Evolutionary conservation across 2,797 vertebrate genomes (phyloP).

Genomic region (Limosa lapponica): DNA sequence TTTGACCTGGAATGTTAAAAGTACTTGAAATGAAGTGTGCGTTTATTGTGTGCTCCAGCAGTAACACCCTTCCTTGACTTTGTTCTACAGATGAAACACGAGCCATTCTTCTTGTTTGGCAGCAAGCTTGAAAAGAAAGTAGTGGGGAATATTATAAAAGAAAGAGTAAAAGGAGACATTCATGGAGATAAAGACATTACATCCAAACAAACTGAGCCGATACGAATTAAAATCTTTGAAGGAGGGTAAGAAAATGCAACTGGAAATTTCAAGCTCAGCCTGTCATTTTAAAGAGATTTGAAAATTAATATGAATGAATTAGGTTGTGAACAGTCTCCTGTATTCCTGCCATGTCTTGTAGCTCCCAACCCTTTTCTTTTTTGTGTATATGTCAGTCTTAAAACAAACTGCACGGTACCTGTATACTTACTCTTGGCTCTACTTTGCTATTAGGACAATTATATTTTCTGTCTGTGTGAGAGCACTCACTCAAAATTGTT

Average conservation of each 20-base stretch:
- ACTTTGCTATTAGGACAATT: slow-evolving; percentile 12
- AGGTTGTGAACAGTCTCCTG: slow-evolving; percentile 18
- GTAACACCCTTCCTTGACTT: slow-evolving; percentile 70
- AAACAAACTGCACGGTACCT: not conserved
- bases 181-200: slow-evolving; percentile 92
- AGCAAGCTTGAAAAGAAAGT: slow-evolving; percentile 92
- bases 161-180: slow-evolving; percentile 92
- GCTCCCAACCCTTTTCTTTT: not conserved
- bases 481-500: not conserved
- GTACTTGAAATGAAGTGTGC: slow-evolving; percentile 52
- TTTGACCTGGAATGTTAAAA: slow-evolving; percentile 51
- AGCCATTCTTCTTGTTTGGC: slow-evolving; percentile 89
- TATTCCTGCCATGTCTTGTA: not conserved
- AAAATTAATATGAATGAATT: slow-evolving; percentile 10
- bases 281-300: slow-evolving; percentile 29
- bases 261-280: slow-evolving; percentile 42
- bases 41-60: slow-evolving; percentile 48
- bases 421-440: not conserved
- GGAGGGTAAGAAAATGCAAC: slow-evolving; percentile 90
- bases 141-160: slow-evolving; percentile 89
- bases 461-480: not conserved
- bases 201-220: slow-evolving; percentile 89
- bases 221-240: slow-evolving; percentile 99
- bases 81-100: slow-evolving; percentile 90
- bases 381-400: slow-evolving; percentile 5